Conservation (phyloP, 1,140 invertebrate genomes). For the Drosophila neocordata region DNA sequence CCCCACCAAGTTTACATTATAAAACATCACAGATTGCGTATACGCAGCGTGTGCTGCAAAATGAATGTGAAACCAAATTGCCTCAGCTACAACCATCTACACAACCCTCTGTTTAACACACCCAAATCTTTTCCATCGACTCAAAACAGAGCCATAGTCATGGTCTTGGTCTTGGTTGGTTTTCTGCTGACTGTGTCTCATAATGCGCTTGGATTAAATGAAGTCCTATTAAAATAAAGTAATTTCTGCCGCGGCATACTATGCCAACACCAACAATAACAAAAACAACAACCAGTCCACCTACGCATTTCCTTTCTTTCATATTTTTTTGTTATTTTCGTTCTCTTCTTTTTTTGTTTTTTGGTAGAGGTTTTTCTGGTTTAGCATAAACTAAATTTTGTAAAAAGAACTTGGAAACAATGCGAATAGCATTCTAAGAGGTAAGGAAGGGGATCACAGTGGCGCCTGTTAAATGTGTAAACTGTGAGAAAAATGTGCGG, state of each 20-base stretch:
- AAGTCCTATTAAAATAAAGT: conserved; percentile 81
- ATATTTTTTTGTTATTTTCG: too few relatives aligned
- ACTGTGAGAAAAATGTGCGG: conserved; percentile 53
- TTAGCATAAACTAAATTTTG: conserved; percentile 53
- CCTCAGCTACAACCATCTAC: conserved; percentile 27
- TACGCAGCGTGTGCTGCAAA: conserved; percentile 66
- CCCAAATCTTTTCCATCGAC: background rate
- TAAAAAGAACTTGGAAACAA: conserved; percentile 59
- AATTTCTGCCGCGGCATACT: conserved; percentile 65
- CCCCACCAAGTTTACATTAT: conserved; percentile 62
- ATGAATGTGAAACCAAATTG: conserved; percentile 66
- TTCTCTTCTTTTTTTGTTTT: conserved; percentile 23
- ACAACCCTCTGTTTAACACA: background rate
- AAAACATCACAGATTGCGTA: conserved; percentile 71
- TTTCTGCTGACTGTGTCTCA: conserved; percentile 42
- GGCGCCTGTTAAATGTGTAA: conserved; percentile 68
- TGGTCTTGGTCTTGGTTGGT: conserved; percentile 1
- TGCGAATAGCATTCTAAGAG: conserved; percentile 34
- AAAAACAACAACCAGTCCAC: conserved; percentile 34
- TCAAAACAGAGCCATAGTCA: background rate
- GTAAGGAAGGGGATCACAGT: background rate
- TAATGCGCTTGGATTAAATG: conserved; percentile 76
- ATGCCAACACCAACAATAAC: background rate
- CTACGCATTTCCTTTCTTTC: conserved; percentile 33
- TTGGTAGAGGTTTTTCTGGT: conserved; percentile 14